These are phyloP conservation scores for Syrrhaptes paradoxus DNA, from an alignment of 2,113 vertebrate genomes.

Conservation along the genomic window DNA sequence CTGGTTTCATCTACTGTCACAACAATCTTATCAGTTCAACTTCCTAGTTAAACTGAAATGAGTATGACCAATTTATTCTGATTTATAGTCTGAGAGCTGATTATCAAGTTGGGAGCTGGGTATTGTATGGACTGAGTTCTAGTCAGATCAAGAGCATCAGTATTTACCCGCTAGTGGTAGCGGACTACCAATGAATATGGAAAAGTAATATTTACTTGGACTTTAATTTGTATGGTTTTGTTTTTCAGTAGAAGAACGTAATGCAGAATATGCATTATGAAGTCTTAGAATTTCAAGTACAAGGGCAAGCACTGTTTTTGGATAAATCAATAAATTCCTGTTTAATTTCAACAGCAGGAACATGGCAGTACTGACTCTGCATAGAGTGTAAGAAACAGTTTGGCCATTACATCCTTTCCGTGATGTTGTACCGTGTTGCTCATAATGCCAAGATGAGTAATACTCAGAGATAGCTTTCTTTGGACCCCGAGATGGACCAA, in stretches of 20 bases:
- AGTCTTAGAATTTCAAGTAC: neutral
- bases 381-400: neutral
- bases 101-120: neutral
- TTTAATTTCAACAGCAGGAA: neutral
- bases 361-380: neutral
- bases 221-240: neutral
- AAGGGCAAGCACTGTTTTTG: neutral
- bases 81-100: neutral
- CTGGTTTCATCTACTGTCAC: neutral
- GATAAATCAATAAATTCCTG: neutral
- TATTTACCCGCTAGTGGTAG: neutral
- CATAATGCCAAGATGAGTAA: neutral
- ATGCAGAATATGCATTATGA: rapidly evolving
- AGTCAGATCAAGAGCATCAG: neutral
- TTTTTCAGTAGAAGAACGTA: neutral
- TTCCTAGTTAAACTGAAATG: neutral
- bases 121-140: neutral
- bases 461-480: neutral
- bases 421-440: neutral
- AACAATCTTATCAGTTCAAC: neutral
- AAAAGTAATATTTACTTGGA: neutral
- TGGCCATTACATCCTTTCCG: neutral
- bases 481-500: neutral
- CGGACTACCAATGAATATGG: neutral
- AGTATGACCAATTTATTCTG: neutral